Base-by-base conservation (phyloP, 2,113 vertebrate genomes). In the Abramis brama region DNA sequence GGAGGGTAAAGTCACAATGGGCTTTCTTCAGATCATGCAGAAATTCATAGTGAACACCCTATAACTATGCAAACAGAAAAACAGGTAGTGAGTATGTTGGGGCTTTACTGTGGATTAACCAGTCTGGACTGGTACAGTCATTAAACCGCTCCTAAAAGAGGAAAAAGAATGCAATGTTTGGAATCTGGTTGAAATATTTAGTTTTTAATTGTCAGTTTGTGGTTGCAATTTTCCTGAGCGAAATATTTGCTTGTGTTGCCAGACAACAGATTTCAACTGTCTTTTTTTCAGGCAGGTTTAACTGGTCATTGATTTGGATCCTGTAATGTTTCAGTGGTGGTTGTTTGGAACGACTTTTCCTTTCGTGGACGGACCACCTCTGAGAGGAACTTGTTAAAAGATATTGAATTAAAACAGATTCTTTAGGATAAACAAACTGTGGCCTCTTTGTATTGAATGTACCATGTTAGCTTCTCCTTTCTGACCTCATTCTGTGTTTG, bases 61-160 rank as follows among this genome's bases (percentile, higher is more conserved):
- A 55, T 84, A 87, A 13, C 2, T 94, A 87, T 45, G 76, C 78
- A 84, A 82, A 78, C 80, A 64, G 90, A 90, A 90, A 91, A 95
- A 94, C 89, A 88, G 91, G 87, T 74, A 77, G 82, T 50, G 86
- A 79, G 84, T 87, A 83, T 88, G 85, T 85, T 92, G 87, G 90
- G 92, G 74, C 81, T 80, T 79, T 80, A 90, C 89, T 36, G 82
- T 68, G 89, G 87, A 86, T 87, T 90, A 94, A 91, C 87, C 87
- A 84, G 91, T 87, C 81, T 83, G 92, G 92, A 89, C 79, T 94
- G 93, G 92, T 90, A 91, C 64, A 87, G 75, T 89, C 87, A 89
- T 89, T 85, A 93, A 89, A 92, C 85, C 57, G 21, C 83, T 85
- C 75, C 80, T 85, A 85, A 83, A 90, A 71, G 5, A 74, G 71